phyloP scores from a whole-genome alignment of 1,140 invertebrate species.

The Apolygus lucorum region DNA sequence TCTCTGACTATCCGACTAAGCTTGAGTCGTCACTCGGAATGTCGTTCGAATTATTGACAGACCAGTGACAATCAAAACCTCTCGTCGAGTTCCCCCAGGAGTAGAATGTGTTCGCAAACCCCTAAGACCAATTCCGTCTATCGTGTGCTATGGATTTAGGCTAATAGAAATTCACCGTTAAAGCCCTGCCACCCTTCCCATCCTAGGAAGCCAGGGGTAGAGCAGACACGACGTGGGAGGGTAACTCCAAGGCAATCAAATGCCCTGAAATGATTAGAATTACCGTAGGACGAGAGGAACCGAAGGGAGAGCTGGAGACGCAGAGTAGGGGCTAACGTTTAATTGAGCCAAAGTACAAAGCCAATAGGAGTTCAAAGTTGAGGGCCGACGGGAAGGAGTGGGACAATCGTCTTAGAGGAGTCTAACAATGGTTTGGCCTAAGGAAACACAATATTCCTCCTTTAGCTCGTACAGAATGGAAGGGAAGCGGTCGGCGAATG shows the following conservation, averaged over 20 bases:
- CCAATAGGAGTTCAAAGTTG: conserved; percentile 14
- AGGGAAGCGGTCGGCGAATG: background rate
- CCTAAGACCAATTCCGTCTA: too few species aligned
- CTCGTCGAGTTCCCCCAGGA: too few species aligned
- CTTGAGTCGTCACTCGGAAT: too few species aligned
- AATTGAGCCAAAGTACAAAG: conserved; percentile 13
- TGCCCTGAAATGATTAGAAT: conserved; percentile 16
- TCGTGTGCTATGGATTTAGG: too few species aligned
- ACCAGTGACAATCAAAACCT: too few species aligned
- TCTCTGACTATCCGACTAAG: too few species aligned
- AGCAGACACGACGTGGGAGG: background rate
- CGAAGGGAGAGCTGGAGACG: background rate
- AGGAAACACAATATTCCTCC: conserved; percentile 13
- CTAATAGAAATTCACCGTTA: background rate
- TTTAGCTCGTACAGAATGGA: background rate
- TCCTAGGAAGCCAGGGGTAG: background rate
- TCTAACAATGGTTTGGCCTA: conserved; percentile 9
- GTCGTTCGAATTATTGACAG: too few species aligned
- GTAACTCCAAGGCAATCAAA: conserved; percentile 9
- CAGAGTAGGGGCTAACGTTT: background rate
- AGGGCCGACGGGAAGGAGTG: background rate
- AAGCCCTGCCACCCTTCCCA: background rate
- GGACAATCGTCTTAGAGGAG: conserved; percentile 14
- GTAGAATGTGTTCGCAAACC: too few species aligned
- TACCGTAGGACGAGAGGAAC: background rate